phyloP scores from a whole-genome alignment of 2,113 vertebrate genomes.

The Thinocorus orbignyianus region DNA sequence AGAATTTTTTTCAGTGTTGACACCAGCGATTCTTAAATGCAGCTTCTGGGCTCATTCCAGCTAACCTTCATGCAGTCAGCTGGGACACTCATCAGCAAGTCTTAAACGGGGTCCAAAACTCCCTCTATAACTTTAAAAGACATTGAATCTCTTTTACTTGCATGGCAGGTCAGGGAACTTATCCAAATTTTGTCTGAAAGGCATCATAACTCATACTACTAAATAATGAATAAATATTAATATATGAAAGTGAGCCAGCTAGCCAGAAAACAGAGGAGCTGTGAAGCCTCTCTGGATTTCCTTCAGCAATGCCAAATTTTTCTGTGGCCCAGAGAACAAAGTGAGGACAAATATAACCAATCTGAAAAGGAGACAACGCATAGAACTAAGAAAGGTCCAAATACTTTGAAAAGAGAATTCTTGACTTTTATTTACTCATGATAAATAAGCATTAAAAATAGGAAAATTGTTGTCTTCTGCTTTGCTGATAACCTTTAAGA shows the following conservation, averaged over 20 bases:
- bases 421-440: background rate
- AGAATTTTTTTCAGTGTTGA: background rate
- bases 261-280: background rate
- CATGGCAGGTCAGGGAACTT: background rate
- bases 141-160: background rate
- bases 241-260: background rate
- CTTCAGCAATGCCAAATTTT: background rate
- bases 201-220: background rate
- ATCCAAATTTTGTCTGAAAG: background rate
- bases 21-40: background rate
- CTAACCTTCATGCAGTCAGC: background rate
- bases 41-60: background rate
- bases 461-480: background rate
- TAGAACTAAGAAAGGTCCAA: background rate
- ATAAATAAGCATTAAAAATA: background rate
- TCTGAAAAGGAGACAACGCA: background rate
- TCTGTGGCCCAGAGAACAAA: background rate
- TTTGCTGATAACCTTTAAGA: background rate
- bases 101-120: background rate
- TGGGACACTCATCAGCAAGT: background rate
- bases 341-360: background rate
- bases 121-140: background rate
- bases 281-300: background rate
- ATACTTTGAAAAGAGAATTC: background rate
- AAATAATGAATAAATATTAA: background rate